Evolutionary conservation across 2,797 vertebrate species (phyloP), one percentile per base, ranked within the genome.

Genomic region (Calcarius lapponicus): DNA sequence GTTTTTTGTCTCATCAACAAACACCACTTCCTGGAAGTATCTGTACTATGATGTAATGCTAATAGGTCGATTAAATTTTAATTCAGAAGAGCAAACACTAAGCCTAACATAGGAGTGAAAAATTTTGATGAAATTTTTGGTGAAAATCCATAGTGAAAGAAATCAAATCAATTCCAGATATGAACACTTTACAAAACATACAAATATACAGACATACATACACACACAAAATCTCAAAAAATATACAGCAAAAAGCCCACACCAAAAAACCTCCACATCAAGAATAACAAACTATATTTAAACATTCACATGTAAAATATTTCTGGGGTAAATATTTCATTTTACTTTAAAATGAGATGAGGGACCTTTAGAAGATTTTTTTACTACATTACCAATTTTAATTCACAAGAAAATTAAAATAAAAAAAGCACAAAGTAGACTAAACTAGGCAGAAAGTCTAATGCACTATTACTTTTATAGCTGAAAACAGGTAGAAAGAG

Each of bases 121-220:
- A 43, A 36, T 32, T 28, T 32, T 32, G 28, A 9, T 50, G 31
- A 42, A 6, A n/a, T n/a, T 93, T 88, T 74, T 60, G 9, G 14
- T 79, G 70, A 75, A 80, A 80, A 72, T 17, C 7, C 26, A 36
- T 21, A 61, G n/a, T 36, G 13, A 73, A 86, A 74, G 31, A 40
- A 58, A 79, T 6, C 5, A 72, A 89, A 72, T 34, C 1, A 57
- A 50, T 65, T 43, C 26, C 9, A 61, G 21, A 42, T 19, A 28
- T 51, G 34, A 38, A 3, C 43, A 7, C 11, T 22, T 58, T 14
- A 43, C 4, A 74, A 57, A 51, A 51, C 18, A 60, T 38, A 19
- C 18, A 43, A 4, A 42, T 8, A 48, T 2, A n/a, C 4, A 45
- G 1, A 29, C 2, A 57, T 8, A 47, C 2, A 28, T 2, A 43